phyloP scores from a whole-genome alignment of 2,888 invertebrate species.

The Beris morrisii region DNA sequence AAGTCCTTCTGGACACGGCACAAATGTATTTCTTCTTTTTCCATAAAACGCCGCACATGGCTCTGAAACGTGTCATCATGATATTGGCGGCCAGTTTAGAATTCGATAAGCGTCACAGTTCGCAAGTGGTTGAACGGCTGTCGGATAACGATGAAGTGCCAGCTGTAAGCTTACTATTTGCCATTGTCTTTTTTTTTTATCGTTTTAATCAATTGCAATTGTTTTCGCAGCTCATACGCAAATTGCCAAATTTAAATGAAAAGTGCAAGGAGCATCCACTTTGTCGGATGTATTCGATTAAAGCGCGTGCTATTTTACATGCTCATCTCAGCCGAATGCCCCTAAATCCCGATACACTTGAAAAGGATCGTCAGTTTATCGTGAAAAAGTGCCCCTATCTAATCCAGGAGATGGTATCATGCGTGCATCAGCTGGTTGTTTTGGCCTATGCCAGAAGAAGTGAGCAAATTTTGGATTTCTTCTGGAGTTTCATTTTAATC shows the following conservation, averaged over 20 bases:
- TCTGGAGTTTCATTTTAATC: too few relatives aligned
- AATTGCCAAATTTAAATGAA: constrained; percentile 88
- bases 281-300: constrained; percentile 88
- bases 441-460: constrained; percentile 87
- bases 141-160: constrained; percentile 96
- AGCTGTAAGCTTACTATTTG: constrained; percentile 62
- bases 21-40: constrained; percentile 95
- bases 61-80: constrained; percentile 93
- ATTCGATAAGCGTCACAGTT: constrained; percentile 92
- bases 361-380: constrained; percentile 80
- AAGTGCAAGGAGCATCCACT: constrained; percentile 96
- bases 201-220: constrained; percentile 6
- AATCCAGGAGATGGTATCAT: constrained; percentile 96
- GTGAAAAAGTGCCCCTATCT: constrained; percentile 91
- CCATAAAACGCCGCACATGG: constrained; percentile 94
- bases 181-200: constrained; percentile 19
- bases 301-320: constrained; percentile 91
- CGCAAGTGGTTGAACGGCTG: constrained; percentile 88
- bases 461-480: constrained; percentile 54
- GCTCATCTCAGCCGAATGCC: constrained; percentile 89
- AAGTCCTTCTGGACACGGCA: constrained; percentile 95
- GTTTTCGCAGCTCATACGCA: constrained; percentile 75
- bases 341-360: constrained; percentile 75
- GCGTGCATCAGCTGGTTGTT: constrained; percentile 90
- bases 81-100: constrained; percentile 95